Conservation (phyloP, 2,113 vertebrate species). For the Forbesichthys agassizii region DNA sequence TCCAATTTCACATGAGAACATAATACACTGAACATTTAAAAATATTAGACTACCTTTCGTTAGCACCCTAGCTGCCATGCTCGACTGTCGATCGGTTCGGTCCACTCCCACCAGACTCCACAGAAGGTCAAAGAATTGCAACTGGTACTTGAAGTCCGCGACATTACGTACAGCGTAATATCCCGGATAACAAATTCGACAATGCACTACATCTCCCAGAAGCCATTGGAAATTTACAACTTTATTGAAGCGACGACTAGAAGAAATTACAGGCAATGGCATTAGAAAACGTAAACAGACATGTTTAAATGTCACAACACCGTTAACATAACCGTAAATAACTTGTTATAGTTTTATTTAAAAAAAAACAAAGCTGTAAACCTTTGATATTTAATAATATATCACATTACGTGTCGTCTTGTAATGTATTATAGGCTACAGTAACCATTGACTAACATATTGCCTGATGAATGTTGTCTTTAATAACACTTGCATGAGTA, state of each 20-base stretch:
- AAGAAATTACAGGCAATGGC: neutral
- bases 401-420: too few relatives aligned
- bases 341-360: too few relatives aligned
- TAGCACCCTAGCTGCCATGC: conserved; percentile 70
- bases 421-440: too few relatives aligned
- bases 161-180: conserved; percentile 10
- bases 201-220: conserved; percentile 42
- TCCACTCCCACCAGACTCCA: conserved; percentile 26
- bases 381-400: too few relatives aligned
- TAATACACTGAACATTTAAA: neutral
- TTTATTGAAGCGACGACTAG: conserved; percentile 43
- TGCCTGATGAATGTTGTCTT: too few relatives aligned
- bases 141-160: conserved; percentile 36
- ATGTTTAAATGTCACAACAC: neutral
- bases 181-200: neutral
- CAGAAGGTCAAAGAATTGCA: conserved; percentile 56
- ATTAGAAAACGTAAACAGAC: neutral
- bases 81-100: conserved; percentile 8
- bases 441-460: too few relatives aligned
- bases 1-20: too few relatives aligned
- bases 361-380: too few relatives aligned
- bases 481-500: too few relatives aligned
- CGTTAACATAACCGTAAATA: too few relatives aligned
- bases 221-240: neutral
- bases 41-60: conserved; percentile 59